Percentiles rank a stretch among this genome's conserved stretches.
phyloP scores from a whole-genome alignment of 2,113 vertebrate species.

The Xenopus borealis region DNA sequence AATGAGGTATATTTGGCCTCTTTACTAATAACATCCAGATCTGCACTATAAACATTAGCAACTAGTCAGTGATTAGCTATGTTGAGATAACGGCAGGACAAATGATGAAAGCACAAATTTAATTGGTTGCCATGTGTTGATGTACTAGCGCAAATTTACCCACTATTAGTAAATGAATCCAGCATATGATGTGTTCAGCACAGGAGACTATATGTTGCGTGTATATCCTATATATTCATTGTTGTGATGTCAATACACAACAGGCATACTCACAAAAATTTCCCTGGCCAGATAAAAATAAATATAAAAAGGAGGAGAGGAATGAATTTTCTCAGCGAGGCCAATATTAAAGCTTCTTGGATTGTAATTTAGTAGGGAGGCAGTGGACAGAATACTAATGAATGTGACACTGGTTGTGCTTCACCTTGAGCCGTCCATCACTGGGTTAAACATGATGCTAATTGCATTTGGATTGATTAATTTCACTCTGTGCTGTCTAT shows the following conservation, averaged over 20 bases:
- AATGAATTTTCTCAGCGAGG: slow-evolving; percentile 64
- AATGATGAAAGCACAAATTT: too few species aligned
- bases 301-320: slow-evolving; percentile 55
- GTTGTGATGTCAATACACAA: not conserved
- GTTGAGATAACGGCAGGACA: too few species aligned
- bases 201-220: too few species aligned
- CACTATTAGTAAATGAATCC: too few species aligned
- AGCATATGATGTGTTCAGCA: too few species aligned
- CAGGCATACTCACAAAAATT: not conserved
- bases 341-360: slow-evolving; percentile 84
- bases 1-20: too few species aligned
- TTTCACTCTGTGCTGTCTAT: slow-evolving; percentile 93
- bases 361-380: slow-evolving; percentile 90
- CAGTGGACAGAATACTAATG: slow-evolving; percentile 86
- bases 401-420: slow-evolving; percentile 76
- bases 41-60: too few species aligned
- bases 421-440: slow-evolving; percentile 96
- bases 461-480: slow-evolving; percentile 97
- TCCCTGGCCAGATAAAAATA: slow-evolving; percentile 44
- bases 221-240: not conserved
- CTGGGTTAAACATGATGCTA: slow-evolving; percentile 97
- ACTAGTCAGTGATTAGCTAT: too few species aligned
- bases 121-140: too few species aligned
- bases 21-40: too few species aligned
- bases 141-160: too few species aligned